Conservation (phyloP, 64 coral and sea anemone species). For the Actinia tenebrosa region DNA sequence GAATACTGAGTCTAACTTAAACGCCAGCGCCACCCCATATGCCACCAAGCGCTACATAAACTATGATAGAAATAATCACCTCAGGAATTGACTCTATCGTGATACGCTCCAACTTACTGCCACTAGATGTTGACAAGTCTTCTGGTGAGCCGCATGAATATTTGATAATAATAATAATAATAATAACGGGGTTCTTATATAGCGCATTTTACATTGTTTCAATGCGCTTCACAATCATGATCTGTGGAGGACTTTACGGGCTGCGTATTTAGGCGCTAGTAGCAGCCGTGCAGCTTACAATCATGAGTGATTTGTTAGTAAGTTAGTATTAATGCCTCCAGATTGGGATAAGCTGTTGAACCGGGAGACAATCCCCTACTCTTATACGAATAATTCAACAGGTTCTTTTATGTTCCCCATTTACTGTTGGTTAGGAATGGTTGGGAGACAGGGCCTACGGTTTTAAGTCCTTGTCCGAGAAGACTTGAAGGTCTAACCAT, state of each 20-base stretch:
- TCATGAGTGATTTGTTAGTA: too few species aligned
- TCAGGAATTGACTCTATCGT: slow-evolving; percentile 26
- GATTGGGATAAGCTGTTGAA: too few species aligned
- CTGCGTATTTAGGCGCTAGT: slow-evolving; percentile 49
- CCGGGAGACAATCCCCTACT: too few species aligned
- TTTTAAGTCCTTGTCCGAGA: too few species aligned
- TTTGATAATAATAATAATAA: background rate
- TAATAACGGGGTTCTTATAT: slow-evolving; percentile 3
- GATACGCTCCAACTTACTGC: slow-evolving; percentile 40
- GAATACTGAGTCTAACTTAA: background rate
- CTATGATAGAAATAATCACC: slow-evolving; percentile 13
- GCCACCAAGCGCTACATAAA: background rate
- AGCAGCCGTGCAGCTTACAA: background rate
- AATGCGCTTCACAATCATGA: background rate
- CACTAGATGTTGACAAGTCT: slow-evolving; percentile 54
- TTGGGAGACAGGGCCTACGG: too few species aligned
- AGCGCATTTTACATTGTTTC: slow-evolving; percentile 44
- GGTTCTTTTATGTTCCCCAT: too few species aligned
- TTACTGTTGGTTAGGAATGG: too few species aligned
- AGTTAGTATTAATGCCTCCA: too few species aligned
- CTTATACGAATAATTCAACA: too few species aligned
- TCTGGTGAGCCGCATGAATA: slow-evolving; percentile 58
- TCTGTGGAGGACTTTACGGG: too few species aligned
- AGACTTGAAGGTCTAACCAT: too few species aligned
- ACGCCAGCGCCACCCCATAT: background rate